These are phyloP conservation scores for Mermis nigrescens DNA, from an alignment of 2,888 invertebrate genomes.

Conservation along the genomic window DNA sequence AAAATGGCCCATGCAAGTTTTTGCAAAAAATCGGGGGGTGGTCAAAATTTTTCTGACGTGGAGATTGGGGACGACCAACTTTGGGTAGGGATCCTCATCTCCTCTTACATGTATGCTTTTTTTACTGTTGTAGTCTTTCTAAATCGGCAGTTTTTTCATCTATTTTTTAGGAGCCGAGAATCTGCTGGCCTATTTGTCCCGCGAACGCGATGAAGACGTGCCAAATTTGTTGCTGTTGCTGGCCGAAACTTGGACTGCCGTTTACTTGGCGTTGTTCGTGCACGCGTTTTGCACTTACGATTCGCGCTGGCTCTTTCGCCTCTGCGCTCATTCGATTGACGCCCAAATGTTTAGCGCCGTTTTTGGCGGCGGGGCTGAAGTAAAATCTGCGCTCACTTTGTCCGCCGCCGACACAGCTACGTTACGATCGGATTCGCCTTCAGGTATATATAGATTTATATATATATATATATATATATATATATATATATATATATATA, in stretches of 20 bases:
- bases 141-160: not conserved
- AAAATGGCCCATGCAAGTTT: too few species aligned
- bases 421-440: too few species aligned
- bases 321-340: constrained; percentile 61
- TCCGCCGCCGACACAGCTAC: constrained; percentile 22
- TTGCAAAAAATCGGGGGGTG: too few species aligned
- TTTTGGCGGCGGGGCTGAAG: constrained; percentile 73
- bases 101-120: too few species aligned
- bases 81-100: too few species aligned
- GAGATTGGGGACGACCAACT: too few species aligned
- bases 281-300: constrained; percentile 83
- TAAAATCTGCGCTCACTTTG: constrained; percentile 41
- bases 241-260: constrained; percentile 77
- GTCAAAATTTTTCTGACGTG: too few species aligned
- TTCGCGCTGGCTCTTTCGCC: constrained; percentile 66
- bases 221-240: constrained; percentile 70
- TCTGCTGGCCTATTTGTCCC: constrained; percentile 63
- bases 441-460: too few species aligned
- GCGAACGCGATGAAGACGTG: constrained; percentile 82
- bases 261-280: constrained; percentile 71
- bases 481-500: too few species aligned
- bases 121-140: not conserved
- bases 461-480: too few species aligned
- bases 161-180: constrained; percentile 62
- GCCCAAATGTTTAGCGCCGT: constrained; percentile 57